Evolutionary conservation across 2,113 vertebrate genomes (phyloP).

Genomic region (Oriolus oriolus): DNA sequence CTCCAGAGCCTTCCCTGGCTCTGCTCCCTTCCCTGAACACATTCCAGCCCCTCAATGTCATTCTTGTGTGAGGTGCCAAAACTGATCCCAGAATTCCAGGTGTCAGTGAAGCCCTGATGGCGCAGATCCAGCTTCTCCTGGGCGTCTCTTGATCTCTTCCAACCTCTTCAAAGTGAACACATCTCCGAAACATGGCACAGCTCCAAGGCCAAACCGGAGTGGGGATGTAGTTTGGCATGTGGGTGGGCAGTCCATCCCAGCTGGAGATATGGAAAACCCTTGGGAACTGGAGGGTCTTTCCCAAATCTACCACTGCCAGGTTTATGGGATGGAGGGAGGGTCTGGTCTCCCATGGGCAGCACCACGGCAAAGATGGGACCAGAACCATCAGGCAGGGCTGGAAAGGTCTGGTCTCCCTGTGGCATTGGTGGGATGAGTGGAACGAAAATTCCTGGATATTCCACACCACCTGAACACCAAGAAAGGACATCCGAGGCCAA

Average conservation of each 20-base stretch:
- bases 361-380: neutral
- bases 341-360: neutral
- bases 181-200: neutral
- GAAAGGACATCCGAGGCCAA: neutral
- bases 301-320: neutral
- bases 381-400: neutral
- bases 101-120: neutral
- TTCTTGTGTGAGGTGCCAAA: neutral
- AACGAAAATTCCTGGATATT: neutral
- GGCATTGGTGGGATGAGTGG: neutral
- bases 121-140: neutral
- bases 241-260: neutral
- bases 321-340: neutral
- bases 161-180: fast-evolving
- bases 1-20: neutral
- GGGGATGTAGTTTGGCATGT: neutral
- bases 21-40: neutral
- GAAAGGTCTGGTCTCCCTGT: neutral
- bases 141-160: neutral
- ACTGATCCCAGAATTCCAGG: neutral
- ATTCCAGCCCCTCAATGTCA: neutral
- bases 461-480: neutral
- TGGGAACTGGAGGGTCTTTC: neutral
- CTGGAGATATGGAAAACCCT: neutral
- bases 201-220: neutral